Percentiles rank a stretch among this genome's conserved stretches.
phyloP scores from a whole-genome alignment of 2,888 invertebrate species.

The Sisyra terminalis region DNA sequence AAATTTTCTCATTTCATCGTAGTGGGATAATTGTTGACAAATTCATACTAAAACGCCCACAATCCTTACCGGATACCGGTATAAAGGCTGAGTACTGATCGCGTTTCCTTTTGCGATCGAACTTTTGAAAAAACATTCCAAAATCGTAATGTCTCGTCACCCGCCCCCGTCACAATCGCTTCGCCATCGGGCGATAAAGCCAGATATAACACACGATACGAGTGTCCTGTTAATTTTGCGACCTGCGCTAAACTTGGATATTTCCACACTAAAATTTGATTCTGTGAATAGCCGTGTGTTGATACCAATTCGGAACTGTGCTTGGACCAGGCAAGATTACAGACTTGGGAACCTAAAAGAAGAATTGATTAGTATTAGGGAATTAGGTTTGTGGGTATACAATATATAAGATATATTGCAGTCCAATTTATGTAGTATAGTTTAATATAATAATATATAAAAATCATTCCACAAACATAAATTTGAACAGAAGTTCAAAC shows the following conservation, averaged over 20 bases:
- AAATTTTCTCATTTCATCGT: too few relatives aligned
- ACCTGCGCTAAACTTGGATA: constrained; percentile 95
- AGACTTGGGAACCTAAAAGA: constrained; percentile 77
- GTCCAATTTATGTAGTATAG: too few relatives aligned
- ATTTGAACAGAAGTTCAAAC: too few relatives aligned
- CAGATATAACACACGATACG: constrained; percentile 86
- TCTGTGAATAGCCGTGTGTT: constrained; percentile 97
- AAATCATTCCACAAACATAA: too few relatives aligned
- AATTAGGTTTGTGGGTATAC: neutral
- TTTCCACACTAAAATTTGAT: constrained; percentile 98
- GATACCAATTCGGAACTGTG: constrained; percentile 95
- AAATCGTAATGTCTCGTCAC: constrained; percentile 93
- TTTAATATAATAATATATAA: too few relatives aligned
- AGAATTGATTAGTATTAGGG: constrained; percentile 9
- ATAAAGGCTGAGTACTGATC: constrained; percentile 84
- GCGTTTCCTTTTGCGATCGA: constrained; percentile 82
- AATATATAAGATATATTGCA: too few relatives aligned
- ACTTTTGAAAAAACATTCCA: constrained; percentile 99
- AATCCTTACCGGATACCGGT: constrained; percentile 56
- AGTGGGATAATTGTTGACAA: too few relatives aligned
- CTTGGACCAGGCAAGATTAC: constrained; percentile 97
- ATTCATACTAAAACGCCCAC: neutral
- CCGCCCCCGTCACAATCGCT: constrained; percentile 96
- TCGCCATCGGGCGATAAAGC: constrained; percentile 97
- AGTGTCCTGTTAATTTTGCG: constrained; percentile 92